phyloP scores from a whole-genome alignment of 2,113 vertebrate genomes.

The Anser brachyrhynchus region DNA sequence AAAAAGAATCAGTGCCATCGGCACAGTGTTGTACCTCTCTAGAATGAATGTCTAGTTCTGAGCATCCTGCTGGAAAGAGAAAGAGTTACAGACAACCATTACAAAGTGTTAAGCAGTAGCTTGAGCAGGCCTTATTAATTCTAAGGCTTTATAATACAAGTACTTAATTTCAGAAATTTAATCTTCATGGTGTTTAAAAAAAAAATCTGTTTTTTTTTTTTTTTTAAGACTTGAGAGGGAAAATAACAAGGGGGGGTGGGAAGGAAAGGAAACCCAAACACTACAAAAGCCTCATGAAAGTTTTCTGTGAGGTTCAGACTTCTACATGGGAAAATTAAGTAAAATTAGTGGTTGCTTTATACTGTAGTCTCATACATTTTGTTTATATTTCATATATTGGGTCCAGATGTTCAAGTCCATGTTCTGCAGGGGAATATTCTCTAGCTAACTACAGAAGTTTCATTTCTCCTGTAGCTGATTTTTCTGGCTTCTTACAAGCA shows the following conservation, averaged over 20 bases:
- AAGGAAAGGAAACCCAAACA: background rate
- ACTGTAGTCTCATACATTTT: background rate
- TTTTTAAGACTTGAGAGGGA: background rate
- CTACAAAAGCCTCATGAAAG: background rate
- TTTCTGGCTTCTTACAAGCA: background rate
- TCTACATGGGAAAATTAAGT: background rate
- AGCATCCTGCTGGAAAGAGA: background rate
- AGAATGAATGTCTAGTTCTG: background rate
- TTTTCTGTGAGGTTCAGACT: background rate
- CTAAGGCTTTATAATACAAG: background rate
- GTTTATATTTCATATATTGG: background rate
- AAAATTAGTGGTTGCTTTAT: background rate
- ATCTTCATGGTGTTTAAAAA: background rate
- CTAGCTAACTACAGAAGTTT: background rate
- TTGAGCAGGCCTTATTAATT: background rate
- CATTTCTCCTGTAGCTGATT: background rate
- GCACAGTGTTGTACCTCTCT: background rate
- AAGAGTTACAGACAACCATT: background rate
- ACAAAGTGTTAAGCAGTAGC: background rate
- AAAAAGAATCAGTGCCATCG: background rate
- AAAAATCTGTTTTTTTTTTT: background rate
- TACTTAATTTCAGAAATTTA: background rate
- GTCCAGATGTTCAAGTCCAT: background rate
- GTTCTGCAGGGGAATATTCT: background rate
- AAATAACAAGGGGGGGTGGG: background rate